Base-by-base conservation (phyloP, 1,140 invertebrate species). In the Brachionus sp. region DNA sequence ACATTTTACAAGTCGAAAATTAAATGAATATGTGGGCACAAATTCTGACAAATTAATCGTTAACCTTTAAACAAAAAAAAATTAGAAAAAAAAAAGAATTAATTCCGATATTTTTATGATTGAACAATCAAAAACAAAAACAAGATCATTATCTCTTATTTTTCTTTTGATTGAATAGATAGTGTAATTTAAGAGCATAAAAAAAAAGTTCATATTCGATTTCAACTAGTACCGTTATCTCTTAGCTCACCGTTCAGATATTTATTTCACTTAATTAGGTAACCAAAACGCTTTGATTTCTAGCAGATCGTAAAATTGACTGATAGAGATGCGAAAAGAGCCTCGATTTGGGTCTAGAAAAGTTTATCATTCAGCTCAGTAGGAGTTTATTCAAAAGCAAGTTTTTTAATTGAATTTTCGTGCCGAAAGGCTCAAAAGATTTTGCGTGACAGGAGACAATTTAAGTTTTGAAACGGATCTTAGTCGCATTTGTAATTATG, bases 61-160 rank as follows among this genome's bases (percentile, higher is more conserved):
- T 66, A 33, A 66, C 64, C 33, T 66, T 66, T 37, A n/a, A n/a
- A n/a, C n/a, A 33, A 33, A 3, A 33, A n/a, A 0, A 66, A 66
- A 33, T 4, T 33, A 10, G n/a, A n/a, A 46, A 46, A 46, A 46
- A 62, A 12, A 62, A 62, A 62, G 23, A 7, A 62, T 0, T 3
- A 16, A 37, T 73, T 35, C 68, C 35, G 68, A 73, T 66, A 66
- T 42, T 44, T 75, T 75, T 75, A 75, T 33, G 70, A 75, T 46
- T 75, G 25, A 75, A 46, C 39, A 75, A 75, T 75, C 70, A 75
- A 75, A 44, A 75, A 46, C 16, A 37, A 73, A 73, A 42, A 73
- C 16, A 73, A 39, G 35, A 35, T 73, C 10, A 10, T 70, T 39
- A 39, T 70, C 29, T 70, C 66, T 70, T 70, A 39, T 66, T 66